phyloP scores from a whole-genome alignment of 2,113 vertebrate species.

The Eira barbara region DNA sequence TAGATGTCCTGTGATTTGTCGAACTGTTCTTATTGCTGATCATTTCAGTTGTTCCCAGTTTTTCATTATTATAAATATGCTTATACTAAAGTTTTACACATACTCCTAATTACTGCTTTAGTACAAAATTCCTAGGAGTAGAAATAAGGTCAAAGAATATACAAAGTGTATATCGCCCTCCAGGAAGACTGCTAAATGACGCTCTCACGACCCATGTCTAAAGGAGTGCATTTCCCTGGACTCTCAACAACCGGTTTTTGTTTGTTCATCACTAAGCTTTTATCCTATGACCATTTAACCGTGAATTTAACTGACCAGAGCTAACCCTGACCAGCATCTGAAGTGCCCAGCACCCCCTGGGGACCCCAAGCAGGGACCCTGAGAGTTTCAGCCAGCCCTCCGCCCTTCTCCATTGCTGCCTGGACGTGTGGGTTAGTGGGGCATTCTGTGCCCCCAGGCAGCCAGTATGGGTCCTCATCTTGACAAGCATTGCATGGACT shows the following conservation, averaged over 20 bases:
- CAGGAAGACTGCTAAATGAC: not conserved
- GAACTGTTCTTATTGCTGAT: not conserved
- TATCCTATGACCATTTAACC: not conserved
- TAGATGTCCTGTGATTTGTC: not conserved
- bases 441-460: not conserved
- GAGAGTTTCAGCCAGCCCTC: too few relatives aligned
- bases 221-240: not conserved
- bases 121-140: not conserved
- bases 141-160: not conserved
- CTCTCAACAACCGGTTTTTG: not conserved
- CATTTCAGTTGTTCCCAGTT: not conserved
- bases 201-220: not conserved
- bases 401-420: not conserved
- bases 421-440: not conserved
- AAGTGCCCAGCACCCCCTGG: not conserved
- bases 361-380: not conserved
- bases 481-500: not conserved
- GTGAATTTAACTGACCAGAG: not conserved
- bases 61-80: not conserved
- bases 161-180: not conserved
- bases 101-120: not conserved
- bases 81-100: not conserved
- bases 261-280: not conserved
- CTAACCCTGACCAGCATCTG: not conserved
- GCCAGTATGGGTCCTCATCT: fast-evolving